phyloP scores from a whole-genome alignment of 2,113 vertebrate genomes.

The Bombycilla garrulus region DNA sequence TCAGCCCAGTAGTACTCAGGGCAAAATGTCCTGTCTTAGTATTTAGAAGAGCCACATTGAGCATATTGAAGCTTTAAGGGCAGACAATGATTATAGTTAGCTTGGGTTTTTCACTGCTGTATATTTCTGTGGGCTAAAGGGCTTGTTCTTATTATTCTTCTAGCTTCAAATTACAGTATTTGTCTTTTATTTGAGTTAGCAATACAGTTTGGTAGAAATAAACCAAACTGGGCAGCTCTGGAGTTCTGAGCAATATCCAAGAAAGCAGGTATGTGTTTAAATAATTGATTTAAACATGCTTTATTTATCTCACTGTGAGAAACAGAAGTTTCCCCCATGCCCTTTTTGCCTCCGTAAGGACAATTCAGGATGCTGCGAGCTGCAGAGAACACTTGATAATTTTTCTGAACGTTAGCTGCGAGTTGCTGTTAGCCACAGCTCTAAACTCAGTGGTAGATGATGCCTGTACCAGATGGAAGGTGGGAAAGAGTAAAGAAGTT shows the following conservation, averaged over 20 bases:
- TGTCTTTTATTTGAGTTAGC: background rate
- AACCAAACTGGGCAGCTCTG: background rate
- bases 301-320: background rate
- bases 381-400: background rate
- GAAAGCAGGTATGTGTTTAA: background rate
- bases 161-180: background rate
- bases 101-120: background rate
- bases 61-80: background rate
- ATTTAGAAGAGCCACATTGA: background rate
- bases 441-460: background rate
- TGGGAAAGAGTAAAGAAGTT: background rate
- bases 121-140: background rate
- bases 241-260: background rate
- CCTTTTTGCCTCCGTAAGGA: background rate
- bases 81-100: background rate
- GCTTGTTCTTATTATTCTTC: background rate
- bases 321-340: background rate
- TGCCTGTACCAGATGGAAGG: background rate
- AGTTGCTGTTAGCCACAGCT: background rate
- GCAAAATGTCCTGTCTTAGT: background rate
- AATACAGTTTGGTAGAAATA: background rate
- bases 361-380: background rate
- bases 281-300: background rate
- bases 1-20: background rate
- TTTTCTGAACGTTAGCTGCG: background rate